These are phyloP conservation scores for Flexamia atlantica DNA, from an alignment of 2,888 invertebrate species.

Conservation along the genomic window DNA sequence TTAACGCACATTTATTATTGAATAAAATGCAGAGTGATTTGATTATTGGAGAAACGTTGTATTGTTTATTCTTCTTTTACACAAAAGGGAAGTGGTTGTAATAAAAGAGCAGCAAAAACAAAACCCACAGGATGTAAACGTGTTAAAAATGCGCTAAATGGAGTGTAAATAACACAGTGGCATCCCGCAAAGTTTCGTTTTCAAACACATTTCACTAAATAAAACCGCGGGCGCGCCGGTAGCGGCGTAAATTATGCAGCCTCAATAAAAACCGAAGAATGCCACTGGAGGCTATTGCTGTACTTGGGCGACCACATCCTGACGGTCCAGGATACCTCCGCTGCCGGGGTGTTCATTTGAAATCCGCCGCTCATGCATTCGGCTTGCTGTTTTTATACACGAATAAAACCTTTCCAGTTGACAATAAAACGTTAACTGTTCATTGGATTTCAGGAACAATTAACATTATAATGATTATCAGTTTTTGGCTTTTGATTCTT, in stretches of 20 bases:
- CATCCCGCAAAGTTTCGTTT: slow-evolving; percentile 23
- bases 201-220: slow-evolving; percentile 17
- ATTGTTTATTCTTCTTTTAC: not conserved
- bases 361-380: too few relatives aligned
- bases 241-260: slow-evolving; percentile 23
- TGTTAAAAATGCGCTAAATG: slow-evolving; percentile 20
- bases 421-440: too few relatives aligned
- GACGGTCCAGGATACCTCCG: too few relatives aligned
- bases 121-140: slow-evolving; percentile 1
- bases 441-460: too few relatives aligned
- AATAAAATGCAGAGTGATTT: too few relatives aligned
- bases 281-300: not conserved
- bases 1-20: too few relatives aligned
- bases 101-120: not conserved
- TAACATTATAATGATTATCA: too few relatives aligned
- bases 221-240: slow-evolving; percentile 8
- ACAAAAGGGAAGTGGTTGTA: not conserved
- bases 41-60: too few relatives aligned
- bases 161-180: slow-evolving; percentile 21
- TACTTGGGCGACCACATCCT: slow-evolving; percentile 2
- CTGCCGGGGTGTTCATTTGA: too few relatives aligned
- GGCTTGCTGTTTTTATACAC: too few relatives aligned
- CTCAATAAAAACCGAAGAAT: slow-evolving; percentile 13
- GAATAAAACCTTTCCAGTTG: too few relatives aligned
- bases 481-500: too few relatives aligned